Evolutionary conservation across 2,888 invertebrate genomes (phyloP).

Genomic region (Cremastinae sp.): DNA sequence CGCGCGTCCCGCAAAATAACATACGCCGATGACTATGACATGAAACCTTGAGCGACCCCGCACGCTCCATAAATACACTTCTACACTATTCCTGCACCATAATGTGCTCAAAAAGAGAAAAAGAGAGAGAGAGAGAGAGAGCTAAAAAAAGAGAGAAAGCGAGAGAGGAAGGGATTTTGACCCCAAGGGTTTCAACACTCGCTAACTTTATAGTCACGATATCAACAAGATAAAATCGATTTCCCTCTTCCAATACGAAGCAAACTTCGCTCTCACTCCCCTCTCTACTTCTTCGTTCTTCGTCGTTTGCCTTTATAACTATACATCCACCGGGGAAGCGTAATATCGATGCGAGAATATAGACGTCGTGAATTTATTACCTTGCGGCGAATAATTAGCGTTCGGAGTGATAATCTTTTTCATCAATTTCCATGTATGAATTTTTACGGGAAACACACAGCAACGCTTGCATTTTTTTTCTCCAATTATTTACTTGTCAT

Average conservation of each 20-base stretch:
- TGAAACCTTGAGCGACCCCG: constrained; percentile 31
- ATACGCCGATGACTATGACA: constrained; percentile 22
- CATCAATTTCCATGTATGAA: no score
- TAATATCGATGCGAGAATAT: no score
- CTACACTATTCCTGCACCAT: constrained; percentile 21
- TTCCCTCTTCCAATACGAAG: constrained; percentile 9
- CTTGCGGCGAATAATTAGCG: no score
- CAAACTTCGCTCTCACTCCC: constrained; percentile 10
- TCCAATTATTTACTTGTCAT: no score
- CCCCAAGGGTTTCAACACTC: constrained; percentile 40
- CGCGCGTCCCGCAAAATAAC: constrained; percentile 30
- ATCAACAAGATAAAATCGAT: constrained; percentile 52
- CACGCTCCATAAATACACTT: background rate
- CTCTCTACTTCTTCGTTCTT: no score
- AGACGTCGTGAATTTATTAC: no score
- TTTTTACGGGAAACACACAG: no score
- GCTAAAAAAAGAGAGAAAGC: constrained; percentile 16
- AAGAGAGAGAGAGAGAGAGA: constrained; percentile 12
- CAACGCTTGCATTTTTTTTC: no score
- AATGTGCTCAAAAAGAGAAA: constrained; percentile 3
- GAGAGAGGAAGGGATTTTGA: constrained; percentile 11
- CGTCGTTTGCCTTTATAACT: no score
- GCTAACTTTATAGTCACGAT: constrained; percentile 46
- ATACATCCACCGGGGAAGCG: no score
- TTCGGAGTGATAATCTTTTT: no score